Conservation (phyloP, 2,113 vertebrate genomes). For the Scopus umbretta region DNA sequence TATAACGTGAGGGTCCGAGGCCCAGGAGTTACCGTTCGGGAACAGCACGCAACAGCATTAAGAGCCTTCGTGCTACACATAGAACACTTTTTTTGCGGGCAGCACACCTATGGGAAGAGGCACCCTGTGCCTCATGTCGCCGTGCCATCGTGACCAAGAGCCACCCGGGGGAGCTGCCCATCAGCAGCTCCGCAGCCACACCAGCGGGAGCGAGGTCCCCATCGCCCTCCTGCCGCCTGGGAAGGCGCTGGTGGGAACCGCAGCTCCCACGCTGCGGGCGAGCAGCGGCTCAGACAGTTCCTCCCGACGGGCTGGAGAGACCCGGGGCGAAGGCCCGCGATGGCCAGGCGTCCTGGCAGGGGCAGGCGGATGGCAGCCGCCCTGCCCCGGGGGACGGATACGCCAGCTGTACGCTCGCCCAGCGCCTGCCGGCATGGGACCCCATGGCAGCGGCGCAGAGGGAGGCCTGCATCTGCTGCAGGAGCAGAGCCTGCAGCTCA, state of each 20-base stretch:
- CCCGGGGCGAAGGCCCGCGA: fast-evolving
- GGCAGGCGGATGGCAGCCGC: not conserved
- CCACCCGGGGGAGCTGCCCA: not conserved
- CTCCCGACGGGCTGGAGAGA: too few species aligned
- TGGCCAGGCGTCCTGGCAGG: not conserved
- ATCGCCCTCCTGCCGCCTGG: fast-evolving
- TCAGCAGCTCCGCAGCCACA: not conserved
- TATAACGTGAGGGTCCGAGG: not conserved
- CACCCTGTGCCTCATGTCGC: fast-evolving
- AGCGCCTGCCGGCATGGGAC: not conserved
- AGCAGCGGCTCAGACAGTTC: not conserved
- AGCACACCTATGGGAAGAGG: not conserved
- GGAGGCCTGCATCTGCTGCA: not conserved
- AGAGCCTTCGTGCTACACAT: not conserved
- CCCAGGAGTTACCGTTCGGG: not conserved
- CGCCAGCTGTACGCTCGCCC: not conserved
- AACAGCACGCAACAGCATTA: not conserved
- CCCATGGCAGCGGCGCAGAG: fast-evolving
- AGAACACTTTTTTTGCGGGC: fast-evolving
- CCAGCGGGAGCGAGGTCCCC: not conserved
- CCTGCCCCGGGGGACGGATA: not conserved
- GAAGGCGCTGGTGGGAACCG: not conserved
- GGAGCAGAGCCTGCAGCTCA: not conserved
- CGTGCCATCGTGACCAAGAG: too few species aligned
- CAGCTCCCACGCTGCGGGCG: too few species aligned